Conservation (phyloP, 2,888 invertebrate genomes). For the Drosophila algonquin region DNA sequence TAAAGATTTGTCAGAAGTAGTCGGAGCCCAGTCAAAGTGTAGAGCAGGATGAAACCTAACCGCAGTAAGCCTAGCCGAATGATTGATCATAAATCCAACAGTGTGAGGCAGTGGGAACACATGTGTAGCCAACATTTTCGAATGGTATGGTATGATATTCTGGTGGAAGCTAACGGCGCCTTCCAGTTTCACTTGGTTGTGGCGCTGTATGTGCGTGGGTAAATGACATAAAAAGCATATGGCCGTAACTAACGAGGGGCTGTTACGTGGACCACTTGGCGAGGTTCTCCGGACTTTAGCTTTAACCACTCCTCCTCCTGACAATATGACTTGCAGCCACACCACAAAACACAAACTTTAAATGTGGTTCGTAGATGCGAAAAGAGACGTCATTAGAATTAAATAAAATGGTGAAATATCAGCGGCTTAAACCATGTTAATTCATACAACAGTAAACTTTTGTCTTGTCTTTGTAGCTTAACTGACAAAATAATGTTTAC, state of each 20-base stretch:
- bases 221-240: slow-evolving; percentile 73
- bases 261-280: slow-evolving; percentile 59
- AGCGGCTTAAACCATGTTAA: slow-evolving; percentile 20
- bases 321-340: slow-evolving; percentile 56
- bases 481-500: too few relatives aligned
- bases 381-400: slow-evolving; percentile 17
- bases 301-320: slow-evolving; percentile 41
- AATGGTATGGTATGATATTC: slow-evolving; percentile 11
- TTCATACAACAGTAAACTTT: slow-evolving; percentile 3
- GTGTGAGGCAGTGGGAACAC: slow-evolving; percentile 46
- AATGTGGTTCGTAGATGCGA: slow-evolving; percentile 36
- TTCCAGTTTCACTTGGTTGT: slow-evolving; percentile 7
- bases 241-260: slow-evolving; percentile 77
- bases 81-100: slow-evolving; percentile 72
- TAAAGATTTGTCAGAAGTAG: slow-evolving; percentile 68
- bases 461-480: not conserved
- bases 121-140: slow-evolving; percentile 47
- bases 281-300: slow-evolving; percentile 49
- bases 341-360: slow-evolving; percentile 38
- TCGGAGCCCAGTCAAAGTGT: slow-evolving; percentile 10
- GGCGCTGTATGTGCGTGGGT: slow-evolving; percentile 3
- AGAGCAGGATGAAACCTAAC: slow-evolving; percentile 47
- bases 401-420: slow-evolving; percentile 4
- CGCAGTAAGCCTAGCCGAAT: slow-evolving; percentile 70
- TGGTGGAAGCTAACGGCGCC: not conserved